These are phyloP conservation scores for Ophion ventricosus DNA, from an alignment of 2,888 invertebrate genomes.

Conservation along the genomic window DNA sequence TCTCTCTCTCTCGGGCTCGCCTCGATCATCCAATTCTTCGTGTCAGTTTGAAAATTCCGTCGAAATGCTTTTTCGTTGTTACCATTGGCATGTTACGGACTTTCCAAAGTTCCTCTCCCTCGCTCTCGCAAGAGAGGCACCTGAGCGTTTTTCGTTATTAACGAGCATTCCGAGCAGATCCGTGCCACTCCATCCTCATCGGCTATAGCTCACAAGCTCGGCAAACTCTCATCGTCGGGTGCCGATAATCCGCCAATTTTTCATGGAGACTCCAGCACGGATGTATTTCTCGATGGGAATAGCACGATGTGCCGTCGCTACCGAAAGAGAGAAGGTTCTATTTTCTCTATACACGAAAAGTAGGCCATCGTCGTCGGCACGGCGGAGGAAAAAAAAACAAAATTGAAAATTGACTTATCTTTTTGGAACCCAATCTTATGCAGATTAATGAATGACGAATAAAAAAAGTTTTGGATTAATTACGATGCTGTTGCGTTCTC, in stretches of 20 bases:
- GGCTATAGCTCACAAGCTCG: constrained; percentile 46
- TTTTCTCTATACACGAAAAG: constrained; percentile 10
- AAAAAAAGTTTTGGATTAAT: background rate
- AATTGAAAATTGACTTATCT: constrained; percentile 7
- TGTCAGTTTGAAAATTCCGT: constrained; percentile 37
- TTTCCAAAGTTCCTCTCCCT: constrained; percentile 42
- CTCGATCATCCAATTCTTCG: constrained; percentile 4
- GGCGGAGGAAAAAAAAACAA: constrained; percentile 19
- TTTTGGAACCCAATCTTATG: no score
- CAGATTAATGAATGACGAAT: no score
- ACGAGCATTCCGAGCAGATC: constrained; percentile 60
- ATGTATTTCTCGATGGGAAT: constrained; percentile 35
- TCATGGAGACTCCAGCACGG: constrained; percentile 55
- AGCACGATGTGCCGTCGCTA: constrained; percentile 3
- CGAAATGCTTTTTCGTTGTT: constrained; percentile 7
- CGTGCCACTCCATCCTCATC: constrained; percentile 62
- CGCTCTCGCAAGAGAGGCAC: constrained; percentile 40
- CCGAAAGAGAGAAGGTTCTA: constrained; percentile 8
- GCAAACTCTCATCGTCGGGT: constrained; percentile 58
- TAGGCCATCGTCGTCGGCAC: constrained; percentile 7
- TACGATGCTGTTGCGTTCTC: background rate
- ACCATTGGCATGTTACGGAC: constrained; percentile 23
- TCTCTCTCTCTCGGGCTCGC: background rate
- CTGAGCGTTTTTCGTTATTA: constrained; percentile 64
- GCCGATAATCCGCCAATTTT: constrained; percentile 65